Evolutionary conservation across 2,797 vertebrate species (phyloP).

Genomic region (Acanthornis magna): DNA sequence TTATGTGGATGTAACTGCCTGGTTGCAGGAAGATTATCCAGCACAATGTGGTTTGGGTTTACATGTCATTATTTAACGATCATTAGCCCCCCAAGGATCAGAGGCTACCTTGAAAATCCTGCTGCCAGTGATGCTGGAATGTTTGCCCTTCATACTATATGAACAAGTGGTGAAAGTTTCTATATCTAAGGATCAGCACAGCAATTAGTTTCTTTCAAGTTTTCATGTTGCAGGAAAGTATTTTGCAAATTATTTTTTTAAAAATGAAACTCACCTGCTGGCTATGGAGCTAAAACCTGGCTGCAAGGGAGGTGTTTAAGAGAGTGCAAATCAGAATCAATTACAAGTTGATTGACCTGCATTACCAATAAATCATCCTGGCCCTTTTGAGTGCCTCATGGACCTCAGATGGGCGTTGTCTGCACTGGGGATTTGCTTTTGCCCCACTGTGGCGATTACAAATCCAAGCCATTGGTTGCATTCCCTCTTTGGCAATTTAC

Average conservation of each 20-base stretch:
- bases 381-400: constrained; percentile 53
- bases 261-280: constrained; percentile 25
- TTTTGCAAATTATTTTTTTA: constrained; percentile 21
- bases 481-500: background rate
- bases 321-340: constrained; percentile 68
- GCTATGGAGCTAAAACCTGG: constrained; percentile 62
- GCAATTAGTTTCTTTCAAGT: constrained; percentile 44
- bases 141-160: background rate
- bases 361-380: constrained; percentile 60
- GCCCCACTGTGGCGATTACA: background rate
- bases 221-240: constrained; percentile 43
- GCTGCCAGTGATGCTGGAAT: background rate
- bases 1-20: constrained; percentile 6
- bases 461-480: background rate
- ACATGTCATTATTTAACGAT: constrained; percentile 25
- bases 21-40: constrained; percentile 26
- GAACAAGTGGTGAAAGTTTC: constrained; percentile 19
- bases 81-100: background rate
- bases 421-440: background rate
- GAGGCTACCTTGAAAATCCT: constrained; percentile 1
- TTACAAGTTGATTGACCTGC: constrained; percentile 69
- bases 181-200: background rate
- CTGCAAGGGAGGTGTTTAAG: background rate
- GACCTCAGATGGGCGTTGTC: constrained; percentile 6
- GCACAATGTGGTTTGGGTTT: constrained; percentile 23